Conservation (phyloP, 2,113 vertebrate species). For the Thalassarche chlororhynchos region DNA sequence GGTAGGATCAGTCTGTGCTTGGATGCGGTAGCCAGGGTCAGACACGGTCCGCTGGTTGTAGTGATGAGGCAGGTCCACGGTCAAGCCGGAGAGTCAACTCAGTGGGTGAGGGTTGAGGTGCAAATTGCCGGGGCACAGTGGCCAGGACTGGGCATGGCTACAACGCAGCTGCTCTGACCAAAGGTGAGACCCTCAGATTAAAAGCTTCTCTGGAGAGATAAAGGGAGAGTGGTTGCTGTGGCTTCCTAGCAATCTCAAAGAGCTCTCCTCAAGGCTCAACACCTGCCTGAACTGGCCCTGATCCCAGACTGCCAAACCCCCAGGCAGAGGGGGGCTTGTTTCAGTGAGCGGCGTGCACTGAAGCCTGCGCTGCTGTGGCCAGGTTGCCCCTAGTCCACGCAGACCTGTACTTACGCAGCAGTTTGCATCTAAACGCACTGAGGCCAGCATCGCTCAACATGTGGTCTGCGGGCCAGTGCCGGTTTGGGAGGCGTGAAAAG, state of each 20-base stretch:
- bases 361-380: not conserved
- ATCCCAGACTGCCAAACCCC: not conserved
- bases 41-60: not conserved
- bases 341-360: not conserved
- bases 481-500: not conserved
- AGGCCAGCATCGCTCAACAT: not conserved
- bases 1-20: not conserved
- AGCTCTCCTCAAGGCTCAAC: not conserved
- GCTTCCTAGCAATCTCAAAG: not conserved
- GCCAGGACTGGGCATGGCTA: not conserved
- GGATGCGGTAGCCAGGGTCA: not conserved
- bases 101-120: not conserved
- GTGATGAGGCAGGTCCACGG: not conserved
- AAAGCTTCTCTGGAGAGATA: not conserved
- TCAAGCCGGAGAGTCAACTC: not conserved
- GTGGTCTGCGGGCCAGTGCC: accelerated
- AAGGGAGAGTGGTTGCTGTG: not conserved
- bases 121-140: not conserved
- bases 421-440: accelerated
- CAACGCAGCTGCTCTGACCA: accelerated
- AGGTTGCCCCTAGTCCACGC: not conserved
- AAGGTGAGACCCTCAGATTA: not conserved
- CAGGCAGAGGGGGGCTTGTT: accelerated
- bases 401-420: not conserved
- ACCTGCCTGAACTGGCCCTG: not conserved